phyloP scores from a whole-genome alignment of 1,140 invertebrate genomes.

The Diabrotica undecimpunctata region DNA sequence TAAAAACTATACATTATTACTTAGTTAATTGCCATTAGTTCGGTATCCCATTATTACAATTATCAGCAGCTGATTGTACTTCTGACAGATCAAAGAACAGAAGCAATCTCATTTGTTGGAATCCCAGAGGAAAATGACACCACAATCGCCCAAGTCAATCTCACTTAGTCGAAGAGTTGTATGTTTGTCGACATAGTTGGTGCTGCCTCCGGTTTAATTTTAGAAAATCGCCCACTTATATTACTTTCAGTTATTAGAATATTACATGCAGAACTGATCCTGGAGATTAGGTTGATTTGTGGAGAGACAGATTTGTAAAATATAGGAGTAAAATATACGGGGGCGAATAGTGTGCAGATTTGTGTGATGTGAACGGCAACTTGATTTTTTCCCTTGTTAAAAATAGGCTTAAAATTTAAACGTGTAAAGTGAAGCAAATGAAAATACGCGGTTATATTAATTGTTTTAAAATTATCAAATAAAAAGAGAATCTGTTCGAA shows the following conservation, averaged over 20 bases:
- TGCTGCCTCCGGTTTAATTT: neutral
- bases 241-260: constrained; percentile 3
- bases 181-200: neutral
- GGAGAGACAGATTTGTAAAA: neutral
- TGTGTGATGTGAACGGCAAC: too few relatives aligned
- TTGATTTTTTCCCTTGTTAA: too few relatives aligned
- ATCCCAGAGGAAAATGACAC: neutral
- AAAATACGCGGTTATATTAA: too few relatives aligned
- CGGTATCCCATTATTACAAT: too few relatives aligned
- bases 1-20: too few relatives aligned
- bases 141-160: neutral
- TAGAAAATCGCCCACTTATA: neutral
- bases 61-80: too few relatives aligned
- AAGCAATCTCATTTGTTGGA: neutral
- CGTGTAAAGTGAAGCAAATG: too few relatives aligned
- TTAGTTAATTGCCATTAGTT: too few relatives aligned
- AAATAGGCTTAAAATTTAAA: too few relatives aligned
- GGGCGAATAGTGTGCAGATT: too few relatives aligned
- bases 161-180: neutral
- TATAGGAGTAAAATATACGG: neutral
- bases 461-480: too few relatives aligned
- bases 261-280: neutral
- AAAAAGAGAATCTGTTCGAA: too few relatives aligned
- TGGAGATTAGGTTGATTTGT: constrained; percentile 1
- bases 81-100: neutral